phyloP scores from a whole-genome alignment of 53 echinoderm and acorn worm species.

The Crossaster papposus region DNA sequence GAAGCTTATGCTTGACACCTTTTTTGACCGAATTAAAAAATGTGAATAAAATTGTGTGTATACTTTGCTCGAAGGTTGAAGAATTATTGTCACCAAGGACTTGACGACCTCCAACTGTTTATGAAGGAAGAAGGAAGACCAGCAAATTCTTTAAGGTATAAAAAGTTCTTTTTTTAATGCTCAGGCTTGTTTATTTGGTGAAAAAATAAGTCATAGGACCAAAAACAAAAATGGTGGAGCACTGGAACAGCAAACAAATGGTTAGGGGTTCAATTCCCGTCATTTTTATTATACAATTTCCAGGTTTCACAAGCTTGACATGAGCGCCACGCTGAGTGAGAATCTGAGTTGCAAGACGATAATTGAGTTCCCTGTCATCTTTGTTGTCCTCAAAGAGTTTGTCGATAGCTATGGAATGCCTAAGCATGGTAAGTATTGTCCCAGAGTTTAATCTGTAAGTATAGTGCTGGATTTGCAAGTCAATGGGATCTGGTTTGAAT shows the following conservation, averaged over 20 bases:
- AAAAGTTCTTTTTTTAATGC: too few relatives aligned
- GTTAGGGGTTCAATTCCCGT: neutral
- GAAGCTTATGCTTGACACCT: too few relatives aligned
- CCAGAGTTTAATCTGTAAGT: neutral
- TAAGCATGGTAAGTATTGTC: conserved; percentile 13
- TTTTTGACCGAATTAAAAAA: too few relatives aligned
- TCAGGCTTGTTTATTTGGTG: neutral
- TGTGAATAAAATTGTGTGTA: neutral
- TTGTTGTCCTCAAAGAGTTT: conserved; percentile 59
- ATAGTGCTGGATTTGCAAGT: neutral
- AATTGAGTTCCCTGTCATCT: conserved; percentile 75
- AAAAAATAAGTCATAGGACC: neutral
- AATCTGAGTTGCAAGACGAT: conserved; percentile 67
- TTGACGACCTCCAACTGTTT: conserved; percentile 41
- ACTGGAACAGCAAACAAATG: neutral
- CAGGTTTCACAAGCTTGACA: conserved; percentile 69
- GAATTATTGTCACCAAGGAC: conserved; percentile 39
- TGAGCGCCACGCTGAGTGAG: conserved; percentile 43
- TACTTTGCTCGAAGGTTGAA: conserved; percentile 44
- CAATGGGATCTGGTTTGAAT: neutral
- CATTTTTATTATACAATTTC: neutral
- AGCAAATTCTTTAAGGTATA: conserved; percentile 20
- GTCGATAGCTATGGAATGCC: conserved; percentile 35
- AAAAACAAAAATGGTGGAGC: too few relatives aligned
- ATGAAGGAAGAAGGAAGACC: conserved; percentile 63